Evolutionary conservation across 2,797 vertebrate genomes (phyloP).

Genomic region (Xenentodon cancila): DNA sequence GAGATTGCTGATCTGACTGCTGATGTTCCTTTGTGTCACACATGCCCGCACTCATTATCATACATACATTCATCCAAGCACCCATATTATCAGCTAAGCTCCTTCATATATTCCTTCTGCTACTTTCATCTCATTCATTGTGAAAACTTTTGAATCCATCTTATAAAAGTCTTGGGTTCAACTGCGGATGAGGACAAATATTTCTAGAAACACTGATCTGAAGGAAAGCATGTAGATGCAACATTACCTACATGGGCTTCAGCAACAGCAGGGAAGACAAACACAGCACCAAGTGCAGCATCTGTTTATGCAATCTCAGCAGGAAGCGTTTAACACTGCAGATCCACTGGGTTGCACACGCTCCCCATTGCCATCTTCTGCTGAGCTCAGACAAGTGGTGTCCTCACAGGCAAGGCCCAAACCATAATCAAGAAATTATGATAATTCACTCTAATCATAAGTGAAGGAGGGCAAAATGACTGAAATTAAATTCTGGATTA

Average conservation of each 20-base stretch:
- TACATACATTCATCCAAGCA: conserved; percentile 27
- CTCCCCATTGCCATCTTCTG: conserved; percentile 37
- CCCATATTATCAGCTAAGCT: conserved; percentile 11
- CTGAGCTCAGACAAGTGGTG: conserved; percentile 60
- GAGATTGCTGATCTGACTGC: conserved; percentile 31
- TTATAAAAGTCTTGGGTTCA: conserved; percentile 4
- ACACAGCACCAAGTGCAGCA: conserved; percentile 13
- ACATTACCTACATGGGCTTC: conserved; percentile 5
- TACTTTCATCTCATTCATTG: conserved; percentile 19
- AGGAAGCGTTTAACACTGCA: conserved; percentile 46
- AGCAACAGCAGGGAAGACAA: conserved; percentile 26
- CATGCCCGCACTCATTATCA: conserved; percentile 40
- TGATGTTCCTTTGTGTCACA: conserved; percentile 34
- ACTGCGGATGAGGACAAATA: conserved; percentile 12
- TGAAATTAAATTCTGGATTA: conserved; percentile 74
- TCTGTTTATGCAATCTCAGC: conserved; percentile 34
- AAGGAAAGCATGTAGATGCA: conserved; percentile 13
- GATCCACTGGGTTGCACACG: conserved; percentile 44
- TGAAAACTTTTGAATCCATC: not conserved
- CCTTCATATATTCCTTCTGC: conserved; percentile 12
- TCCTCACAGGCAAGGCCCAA: conserved; percentile 64
- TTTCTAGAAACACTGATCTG: conserved; percentile 11
- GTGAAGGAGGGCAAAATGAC: conserved; percentile 71
- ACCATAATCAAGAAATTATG: conserved; percentile 85
- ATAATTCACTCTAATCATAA: conserved; percentile 86